A percentile compares a stretch with the other conserved stretches of the same genome.
Conservation (phyloP, 2,113 vertebrate genomes). For the Scomber colias region DNA sequence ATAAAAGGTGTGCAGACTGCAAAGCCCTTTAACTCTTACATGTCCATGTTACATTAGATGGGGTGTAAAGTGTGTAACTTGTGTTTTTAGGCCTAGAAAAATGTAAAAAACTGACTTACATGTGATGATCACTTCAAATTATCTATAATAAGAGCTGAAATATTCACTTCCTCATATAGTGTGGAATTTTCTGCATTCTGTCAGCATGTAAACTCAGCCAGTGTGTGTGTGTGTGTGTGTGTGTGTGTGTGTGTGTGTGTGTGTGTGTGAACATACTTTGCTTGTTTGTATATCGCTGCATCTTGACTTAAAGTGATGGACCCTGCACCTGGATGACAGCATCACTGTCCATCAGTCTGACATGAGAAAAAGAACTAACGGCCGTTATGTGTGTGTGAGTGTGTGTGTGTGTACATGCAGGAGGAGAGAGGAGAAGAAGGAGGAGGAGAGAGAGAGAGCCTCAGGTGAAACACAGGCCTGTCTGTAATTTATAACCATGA, state of each 20-base stretch:
- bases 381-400: constrained; percentile 31
- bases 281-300: neutral
- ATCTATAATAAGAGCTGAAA: neutral
- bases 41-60: neutral
- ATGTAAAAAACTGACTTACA: neutral
- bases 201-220: neutral
- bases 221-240: constrained; percentile 4
- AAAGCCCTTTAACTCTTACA: no score
- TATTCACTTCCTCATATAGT: neutral
- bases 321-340: constrained; percentile 71
- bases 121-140: neutral
- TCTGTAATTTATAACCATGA: constrained; percentile 99
- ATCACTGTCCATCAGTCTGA: constrained; percentile 84
- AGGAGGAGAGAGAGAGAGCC: constrained; percentile 80
- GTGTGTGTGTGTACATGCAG: constrained; percentile 72
- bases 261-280: neutral
- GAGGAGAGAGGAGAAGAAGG: neutral
- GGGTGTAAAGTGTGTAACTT: neutral
- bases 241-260: neutral
- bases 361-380: constrained; percentile 70
- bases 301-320: constrained; percentile 12
- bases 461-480: constrained; percentile 95
- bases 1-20: no score
- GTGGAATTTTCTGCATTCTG: neutral
- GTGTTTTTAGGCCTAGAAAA: neutral